Conservation (phyloP, 2,797 vertebrate species). For the Sebastolobus alascanus region DNA sequence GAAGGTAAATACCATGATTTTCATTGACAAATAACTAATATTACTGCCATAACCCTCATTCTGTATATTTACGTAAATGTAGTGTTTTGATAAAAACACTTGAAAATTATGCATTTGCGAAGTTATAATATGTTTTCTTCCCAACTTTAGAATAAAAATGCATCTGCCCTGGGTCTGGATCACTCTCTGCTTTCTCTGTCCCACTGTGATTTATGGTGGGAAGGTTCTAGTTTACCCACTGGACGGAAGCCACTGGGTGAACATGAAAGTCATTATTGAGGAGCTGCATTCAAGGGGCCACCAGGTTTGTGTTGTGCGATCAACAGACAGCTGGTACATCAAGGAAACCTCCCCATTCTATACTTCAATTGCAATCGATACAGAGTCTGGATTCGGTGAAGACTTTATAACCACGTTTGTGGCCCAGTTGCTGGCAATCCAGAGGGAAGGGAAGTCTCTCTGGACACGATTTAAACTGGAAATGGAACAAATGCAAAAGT, state of each 20-base stretch:
- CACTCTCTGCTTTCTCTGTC: slow-evolving; percentile 35
- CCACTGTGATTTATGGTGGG: slow-evolving; percentile 39
- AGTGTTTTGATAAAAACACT: not conserved
- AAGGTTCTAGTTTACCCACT: slow-evolving; percentile 70
- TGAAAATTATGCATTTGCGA: not conserved
- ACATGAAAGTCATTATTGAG: slow-evolving; percentile 74
- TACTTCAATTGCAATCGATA: slow-evolving; percentile 43
- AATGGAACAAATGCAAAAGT: slow-evolving; percentile 32
- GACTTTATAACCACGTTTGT: slow-evolving; percentile 35
- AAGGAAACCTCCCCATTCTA: slow-evolving; percentile 65
- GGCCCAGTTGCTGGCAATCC: slow-evolving; percentile 43
- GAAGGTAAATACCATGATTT: not conserved
- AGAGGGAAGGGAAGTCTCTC: slow-evolving; percentile 48
- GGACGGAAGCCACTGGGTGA: slow-evolving; percentile 78
- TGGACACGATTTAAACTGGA: slow-evolving; percentile 61
- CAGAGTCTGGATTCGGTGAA: slow-evolving; percentile 50
- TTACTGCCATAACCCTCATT: not conserved
- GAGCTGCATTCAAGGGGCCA: slow-evolving; percentile 71
- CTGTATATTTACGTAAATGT: not conserved
- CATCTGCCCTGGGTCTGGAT: slow-evolving; percentile 22
- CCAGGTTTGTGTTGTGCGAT: slow-evolving; percentile 54
- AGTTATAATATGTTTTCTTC: not conserved
- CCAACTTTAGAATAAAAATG: slow-evolving; percentile 51
- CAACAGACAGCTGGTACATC: slow-evolving; percentile 68
- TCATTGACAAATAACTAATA: not conserved